These are phyloP conservation scores for Tragelaphus imberbis DNA, from an alignment of 2,113 vertebrate genomes.

Conservation along the genomic window DNA sequence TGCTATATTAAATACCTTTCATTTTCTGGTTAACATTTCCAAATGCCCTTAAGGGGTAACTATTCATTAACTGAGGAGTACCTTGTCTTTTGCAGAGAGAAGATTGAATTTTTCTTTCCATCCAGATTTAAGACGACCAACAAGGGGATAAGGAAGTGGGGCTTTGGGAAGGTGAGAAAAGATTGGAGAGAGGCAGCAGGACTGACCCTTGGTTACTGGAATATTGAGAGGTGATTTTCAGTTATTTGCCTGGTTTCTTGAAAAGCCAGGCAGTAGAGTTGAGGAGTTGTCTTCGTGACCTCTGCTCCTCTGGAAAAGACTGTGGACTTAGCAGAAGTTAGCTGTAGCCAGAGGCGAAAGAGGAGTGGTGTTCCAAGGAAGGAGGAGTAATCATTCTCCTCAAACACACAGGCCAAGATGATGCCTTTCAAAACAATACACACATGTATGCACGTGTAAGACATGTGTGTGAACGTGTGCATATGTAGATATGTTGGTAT, in stretches of 20 bases:
- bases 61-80: conserved; percentile 32
- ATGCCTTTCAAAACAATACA: neutral
- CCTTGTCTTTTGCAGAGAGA: neutral
- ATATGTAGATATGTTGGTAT: neutral
- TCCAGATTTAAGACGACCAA: conserved; percentile 34
- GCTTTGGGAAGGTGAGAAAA: neutral
- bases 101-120: conserved; percentile 46
- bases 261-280: neutral
- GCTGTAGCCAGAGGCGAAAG: neutral
- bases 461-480: neutral
- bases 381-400: neutral
- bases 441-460: neutral
- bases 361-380: neutral
- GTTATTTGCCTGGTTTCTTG: neutral
- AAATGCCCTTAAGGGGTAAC: neutral
- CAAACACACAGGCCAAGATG: neutral
- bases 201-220: neutral
- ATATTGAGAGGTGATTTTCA: neutral
- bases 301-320: neutral
- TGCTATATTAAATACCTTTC: neutral
- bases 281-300: neutral
- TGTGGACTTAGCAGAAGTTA: neutral
- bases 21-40: conserved; percentile 17
- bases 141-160: neutral
- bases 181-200: neutral